Evolutionary conservation across 2,797 vertebrate genomes (phyloP).

Genomic region (Taenioides sp.): DNA sequence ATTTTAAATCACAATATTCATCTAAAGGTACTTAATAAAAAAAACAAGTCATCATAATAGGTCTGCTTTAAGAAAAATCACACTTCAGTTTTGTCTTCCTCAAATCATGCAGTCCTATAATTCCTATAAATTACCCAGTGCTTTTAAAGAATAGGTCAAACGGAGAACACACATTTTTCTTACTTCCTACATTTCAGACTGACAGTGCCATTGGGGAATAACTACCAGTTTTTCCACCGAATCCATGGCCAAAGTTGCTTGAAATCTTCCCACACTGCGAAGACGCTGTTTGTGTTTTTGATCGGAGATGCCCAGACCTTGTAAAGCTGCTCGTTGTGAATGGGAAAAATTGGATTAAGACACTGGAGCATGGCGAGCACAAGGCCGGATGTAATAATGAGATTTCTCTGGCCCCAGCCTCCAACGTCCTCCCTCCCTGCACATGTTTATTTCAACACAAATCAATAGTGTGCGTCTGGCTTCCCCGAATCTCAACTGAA

Average conservation of each 20-base stretch:
- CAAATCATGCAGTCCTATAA: too few species aligned
- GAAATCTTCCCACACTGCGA: neutral
- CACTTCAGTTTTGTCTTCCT: too few species aligned
- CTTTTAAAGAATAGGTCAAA: neutral
- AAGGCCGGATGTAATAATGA: conserved; percentile 46
- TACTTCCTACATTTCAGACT: neutral
- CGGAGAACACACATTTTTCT: neutral
- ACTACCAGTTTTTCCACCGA: neutral
- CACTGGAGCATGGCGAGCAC: conserved; percentile 9
- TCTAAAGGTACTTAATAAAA: too few species aligned
- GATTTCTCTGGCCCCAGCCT: conserved; percentile 38
- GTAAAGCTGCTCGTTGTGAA: conserved; percentile 29
- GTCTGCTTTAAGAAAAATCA: too few species aligned
- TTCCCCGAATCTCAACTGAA: conserved; percentile 31
- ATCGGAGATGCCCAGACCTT: conserved; percentile 25
- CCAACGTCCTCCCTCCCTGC: conserved; percentile 35
- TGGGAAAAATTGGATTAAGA: conserved; percentile 36
- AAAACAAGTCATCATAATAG: too few species aligned
- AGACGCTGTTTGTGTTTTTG: conserved; percentile 20
- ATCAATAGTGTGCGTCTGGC: conserved; percentile 60
- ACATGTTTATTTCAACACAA: conserved; percentile 45
- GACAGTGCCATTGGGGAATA: neutral
- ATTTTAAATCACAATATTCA: too few species aligned
- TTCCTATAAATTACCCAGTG: neutral
- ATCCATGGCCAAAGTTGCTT: neutral